Evolutionary conservation across 2,113 vertebrate genomes (phyloP), one percentile per base, ranked within the genome.

Genomic region (Cololabis saira): DNA sequence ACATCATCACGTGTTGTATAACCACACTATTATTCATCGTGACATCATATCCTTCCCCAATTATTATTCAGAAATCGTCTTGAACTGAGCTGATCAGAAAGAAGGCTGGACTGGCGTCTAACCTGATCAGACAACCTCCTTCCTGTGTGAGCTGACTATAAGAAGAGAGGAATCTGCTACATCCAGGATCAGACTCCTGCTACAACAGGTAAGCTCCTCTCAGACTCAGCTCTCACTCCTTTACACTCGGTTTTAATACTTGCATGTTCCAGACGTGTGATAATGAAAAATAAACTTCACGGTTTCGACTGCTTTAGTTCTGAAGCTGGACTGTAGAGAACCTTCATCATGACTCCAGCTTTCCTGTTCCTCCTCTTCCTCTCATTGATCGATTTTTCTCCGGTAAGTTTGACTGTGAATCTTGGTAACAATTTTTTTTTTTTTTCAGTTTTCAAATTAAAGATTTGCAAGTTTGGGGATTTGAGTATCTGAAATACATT

Each of bases 361-460:
- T 16, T 68, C 45, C n/a, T 76, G 57, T 13, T 61, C 16, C 9
- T 71, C 62, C 12, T 84, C 47, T 12, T 78, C 50, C 13, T 75
- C 50, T 57, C 66, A 0, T 7, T 70, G 58, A 40, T 17, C 0
- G 40, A 16, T 1, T 1, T 57, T 27, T 9, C 17, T 30, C 1
- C n/a, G 15, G 82, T 81, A 24, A 49, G 74, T 30, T 17, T 15
- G 5, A 58, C 12, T 59, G 13, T 27, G 2, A 27, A 50, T 11
- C 18, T 6, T 57, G 53, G 21, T 12, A 27, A 3, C 24, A 16
- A 12, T 30, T 3, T 30, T 4, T 4, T 30, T 4, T 30, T 30
- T 30, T 30, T 4, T 8, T 30, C 3, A 30, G 30, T 30, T 30
- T n/a, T n/a, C n/a, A n/a, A n/a, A n/a, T n/a, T n/a, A n/a, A n/a